Evolutionary conservation across 2,113 vertebrate genomes (phyloP), one percentile per base, ranked within the genome.

Genomic region (Rhineura floridana): DNA sequence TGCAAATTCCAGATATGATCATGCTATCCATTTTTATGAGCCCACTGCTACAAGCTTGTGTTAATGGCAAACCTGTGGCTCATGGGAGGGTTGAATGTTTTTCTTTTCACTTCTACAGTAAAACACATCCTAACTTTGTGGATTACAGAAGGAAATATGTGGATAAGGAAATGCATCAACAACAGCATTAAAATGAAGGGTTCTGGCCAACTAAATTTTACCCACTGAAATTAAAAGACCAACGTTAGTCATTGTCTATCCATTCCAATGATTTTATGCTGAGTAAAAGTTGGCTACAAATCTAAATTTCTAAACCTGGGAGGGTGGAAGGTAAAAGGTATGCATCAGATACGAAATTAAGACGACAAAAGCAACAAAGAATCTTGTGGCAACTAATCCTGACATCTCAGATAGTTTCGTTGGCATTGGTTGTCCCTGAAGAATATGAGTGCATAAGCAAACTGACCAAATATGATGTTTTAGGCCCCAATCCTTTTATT

Each of bases 21-120:
- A 81, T 1, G 4, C 81, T 88, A 83, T 94, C 93, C 91, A 90
- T 95, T 94, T 93, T 95, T 90, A 95, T 94, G 87, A 95, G 90
- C 65, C 80, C 25, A 0, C 62, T 87, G 87, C 62, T 67, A 2
- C 28, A 87, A 82, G 83, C 90, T 86, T 87, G 44, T 70, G 36
- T 87, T 92, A 82, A 88, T 90, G 77, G 50, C 84, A 75, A 82
- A 91, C 81, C 6, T 91, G 87, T 50, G 42, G 72, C 89, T 89
- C 81, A 82, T 62, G 44, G 39, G 19, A 28, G 30, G 19, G 3
- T 1, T 33, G 23, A 39, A 7, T 72, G 36, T 39, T 69, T 28
- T 11, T 39, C 25, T 17, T 17, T 1, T 25, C 42, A 25, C 4
- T 42, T 7, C 33, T 5, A 10, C 2, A 39, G 91, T 72, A 92